Base-by-base conservation (phyloP, 2,888 invertebrate species). In the Allophyes oxyacanthae region DNA sequence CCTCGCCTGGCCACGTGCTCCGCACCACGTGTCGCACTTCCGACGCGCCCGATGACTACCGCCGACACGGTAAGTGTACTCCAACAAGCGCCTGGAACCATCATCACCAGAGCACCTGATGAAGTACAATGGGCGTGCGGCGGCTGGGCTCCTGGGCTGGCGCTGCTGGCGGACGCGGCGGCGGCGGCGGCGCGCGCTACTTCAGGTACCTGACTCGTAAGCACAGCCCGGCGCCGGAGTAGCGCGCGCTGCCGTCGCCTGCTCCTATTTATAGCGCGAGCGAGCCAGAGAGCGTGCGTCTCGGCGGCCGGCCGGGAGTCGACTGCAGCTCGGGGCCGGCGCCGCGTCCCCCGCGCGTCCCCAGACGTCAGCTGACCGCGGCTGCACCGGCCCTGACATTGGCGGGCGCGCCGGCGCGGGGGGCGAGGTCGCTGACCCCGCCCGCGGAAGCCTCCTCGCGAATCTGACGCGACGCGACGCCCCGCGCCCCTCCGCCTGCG, bases 101-200 rank as follows among this genome's bases (percentile, higher is more conserved):
- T 94, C 90, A 95, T 95, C 96, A 98, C 98, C 98, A 98, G 98
- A 98, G 98, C 98, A 98, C 98, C 98, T 98, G 98, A 98, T 98
- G 98, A 98, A 98, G 98, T 98, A 98, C 98, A 98, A 98, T 98
- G 97, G 97, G 97, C 98, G 97, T 97, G 97, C 96, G 97, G 97
- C 97, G 96, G 95, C 92, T 85, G 84, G 60, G 82, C 77, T 54
- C 52, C 66, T 63, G 58, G 52, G 65, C 53, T 36, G 58, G 56
- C 58, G 14, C 46, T 65, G 40, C 45, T 25, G 54, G 66, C 43
- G 57, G 69, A 63, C 11, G 72, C 64, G 36, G 72, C 73, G 91
- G 92, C 89, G 90, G 92, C 91, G 95, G 95, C 97, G 94, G 94
- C 98, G 98, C 98, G 98, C 98, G 98, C 98, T 98, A 98, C 98